Base-by-base conservation (phyloP, 2,888 invertebrate genomes). In the Drosophila flavopinicola region DNA sequence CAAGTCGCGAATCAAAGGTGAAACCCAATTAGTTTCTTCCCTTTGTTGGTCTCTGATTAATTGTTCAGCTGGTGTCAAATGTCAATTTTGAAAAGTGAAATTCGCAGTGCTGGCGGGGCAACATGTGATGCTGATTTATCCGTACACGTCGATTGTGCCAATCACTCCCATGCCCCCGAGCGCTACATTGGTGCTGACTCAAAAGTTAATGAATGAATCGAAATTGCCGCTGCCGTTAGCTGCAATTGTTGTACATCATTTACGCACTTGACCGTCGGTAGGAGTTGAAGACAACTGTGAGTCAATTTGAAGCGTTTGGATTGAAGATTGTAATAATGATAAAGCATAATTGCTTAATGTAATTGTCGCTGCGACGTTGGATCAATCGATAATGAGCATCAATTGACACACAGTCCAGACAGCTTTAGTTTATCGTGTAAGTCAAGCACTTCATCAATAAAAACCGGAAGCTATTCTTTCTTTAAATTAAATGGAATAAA, bases 41-140 rank as follows among this genome's bases (percentile, higher is more conserved):
- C 45, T 52, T 51, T 48, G 52, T 53, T 39, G 11, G n/a, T 1
- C 27, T 47, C 57, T 78, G 80, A 84, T 84, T 76, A 60, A 76
- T 79, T 65, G 58, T 63, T 44, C 38, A 39, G 11, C 38, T 32
- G 51, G 79, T 76, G 85, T 86, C 87, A 84, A 87, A 79, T 82
- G 86, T 87, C 83, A 64, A 35, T 60, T 66, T 30, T 71, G 57
- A 66, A 85, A 82, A 85, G 79, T 87, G 87, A 80, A 80, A 80
- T 78, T 60, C 24, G 38, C 56, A 25, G 13, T 30, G 56, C 32
- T 59, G 70, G 51, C 4, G n/a, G n/a, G n/a, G n/a, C 45, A 78
- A 64, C 63, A 53, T 60, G 45, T 25, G 39, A 53, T 56, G 37
- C 51, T 24, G 29, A 42, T 38, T 11, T 56, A 17, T n/a, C 38